Percentiles rank a stretch among this genome's conserved stretches.
These are phyloP conservation scores for Sesamia inferens DNA, from an alignment of 2,888 invertebrate species.

Conservation along the genomic window DNA sequence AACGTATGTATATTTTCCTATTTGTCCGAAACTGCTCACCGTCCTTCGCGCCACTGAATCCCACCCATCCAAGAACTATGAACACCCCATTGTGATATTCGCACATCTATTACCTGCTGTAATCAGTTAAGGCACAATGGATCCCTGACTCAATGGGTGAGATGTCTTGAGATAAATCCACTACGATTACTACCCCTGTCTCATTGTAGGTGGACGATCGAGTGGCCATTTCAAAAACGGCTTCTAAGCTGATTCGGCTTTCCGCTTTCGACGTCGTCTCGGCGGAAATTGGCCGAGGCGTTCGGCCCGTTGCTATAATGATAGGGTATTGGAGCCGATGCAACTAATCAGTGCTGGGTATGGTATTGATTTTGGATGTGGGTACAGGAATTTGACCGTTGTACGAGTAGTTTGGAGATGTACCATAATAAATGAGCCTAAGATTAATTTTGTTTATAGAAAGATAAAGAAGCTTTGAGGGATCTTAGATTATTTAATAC, in stretches of 20 bases:
- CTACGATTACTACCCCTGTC: slow-evolving; percentile 55
- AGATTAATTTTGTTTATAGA: background rate
- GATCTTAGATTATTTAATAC: background rate
- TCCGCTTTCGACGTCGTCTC: slow-evolving; percentile 33
- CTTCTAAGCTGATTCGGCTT: slow-evolving; percentile 54
- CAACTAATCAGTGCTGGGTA: slow-evolving; percentile 52
- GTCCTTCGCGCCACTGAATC: slow-evolving; percentile 13
- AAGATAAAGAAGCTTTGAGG: background rate
- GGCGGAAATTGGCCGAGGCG: slow-evolving; percentile 59
- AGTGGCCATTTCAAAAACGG: slow-evolving; percentile 73
- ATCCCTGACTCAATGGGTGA: slow-evolving; percentile 78
- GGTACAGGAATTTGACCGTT: slow-evolving; percentile 2
- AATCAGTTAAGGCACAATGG: slow-evolving; percentile 84
- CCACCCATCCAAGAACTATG: slow-evolving; percentile 61
- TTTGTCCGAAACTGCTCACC: background rate
- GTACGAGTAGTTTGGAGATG: background rate
- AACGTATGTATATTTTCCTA: background rate
- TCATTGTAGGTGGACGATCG: slow-evolving; percentile 61
- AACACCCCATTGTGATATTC: slow-evolving; percentile 77
- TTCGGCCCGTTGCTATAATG: slow-evolving; percentile 43
- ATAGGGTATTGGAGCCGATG: slow-evolving; percentile 47
- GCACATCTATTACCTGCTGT: slow-evolving; percentile 84
- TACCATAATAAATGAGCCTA: background rate
- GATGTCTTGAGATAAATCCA: slow-evolving; percentile 83
- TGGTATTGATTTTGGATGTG: slow-evolving; percentile 46